Percentiles rank a stretch among this genome's conserved stretches.
phyloP scores from a whole-genome alignment of 2,113 vertebrate species.

The Hydrolagus affinis region DNA sequence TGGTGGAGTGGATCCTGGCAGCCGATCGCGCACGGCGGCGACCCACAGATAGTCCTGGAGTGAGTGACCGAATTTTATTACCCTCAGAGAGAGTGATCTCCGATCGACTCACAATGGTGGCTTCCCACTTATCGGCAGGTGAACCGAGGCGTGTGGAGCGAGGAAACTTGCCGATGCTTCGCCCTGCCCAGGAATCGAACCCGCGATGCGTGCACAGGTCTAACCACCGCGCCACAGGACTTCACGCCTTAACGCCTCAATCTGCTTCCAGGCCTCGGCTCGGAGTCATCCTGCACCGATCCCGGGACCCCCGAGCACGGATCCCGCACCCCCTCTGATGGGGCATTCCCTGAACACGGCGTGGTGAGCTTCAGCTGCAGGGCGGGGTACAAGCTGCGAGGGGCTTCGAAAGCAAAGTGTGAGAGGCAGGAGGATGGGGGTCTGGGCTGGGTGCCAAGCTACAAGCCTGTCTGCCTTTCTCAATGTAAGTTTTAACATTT shows the following conservation, averaged over 20 bases:
- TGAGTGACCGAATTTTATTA: too few relatives aligned
- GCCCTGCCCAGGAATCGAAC: background rate
- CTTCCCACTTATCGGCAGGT: background rate
- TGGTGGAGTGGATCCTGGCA: too few relatives aligned
- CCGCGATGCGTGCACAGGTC: background rate
- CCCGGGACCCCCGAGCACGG: constrained; percentile 67
- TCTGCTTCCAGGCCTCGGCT: constrained; percentile 16
- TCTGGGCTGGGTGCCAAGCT: constrained; percentile 66
- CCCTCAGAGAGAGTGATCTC: background rate
- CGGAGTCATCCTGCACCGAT: constrained; percentile 53
- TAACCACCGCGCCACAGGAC: background rate
- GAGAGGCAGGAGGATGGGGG: constrained; percentile 62
- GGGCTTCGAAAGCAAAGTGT: constrained; percentile 66
- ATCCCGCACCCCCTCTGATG: constrained; percentile 56
- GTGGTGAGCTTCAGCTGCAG: constrained; percentile 66
- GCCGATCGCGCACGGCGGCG: too few relatives aligned
- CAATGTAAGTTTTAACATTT: constrained; percentile 55
- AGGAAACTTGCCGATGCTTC: background rate
- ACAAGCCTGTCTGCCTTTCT: constrained; percentile 64
- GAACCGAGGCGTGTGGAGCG: background rate
- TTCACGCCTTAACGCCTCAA: background rate
- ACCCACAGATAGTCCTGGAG: too few relatives aligned
- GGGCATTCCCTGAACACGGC: constrained; percentile 64
- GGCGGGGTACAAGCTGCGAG: constrained; percentile 68
- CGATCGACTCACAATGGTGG: background rate